Base-by-base conservation (phyloP, 2,888 invertebrate species). In the Yponomeuta plumbellus region DNA sequence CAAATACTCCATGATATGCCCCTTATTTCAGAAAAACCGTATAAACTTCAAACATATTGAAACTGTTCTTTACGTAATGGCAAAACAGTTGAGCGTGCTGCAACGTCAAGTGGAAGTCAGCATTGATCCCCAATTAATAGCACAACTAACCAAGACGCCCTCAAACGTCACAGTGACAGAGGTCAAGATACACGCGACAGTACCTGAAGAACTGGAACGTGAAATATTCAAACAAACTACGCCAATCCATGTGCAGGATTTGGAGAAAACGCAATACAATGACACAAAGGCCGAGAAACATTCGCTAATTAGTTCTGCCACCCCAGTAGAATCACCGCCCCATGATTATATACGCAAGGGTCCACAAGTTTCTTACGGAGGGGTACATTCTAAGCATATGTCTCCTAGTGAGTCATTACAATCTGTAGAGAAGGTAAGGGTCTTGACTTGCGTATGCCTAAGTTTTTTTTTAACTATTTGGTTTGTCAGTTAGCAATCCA, bases 11-110 rank as follows among this genome's bases (percentile, higher is more conserved):
- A 52, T 17, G 17, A 17, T 3, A 17, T 52, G 3, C 17, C 5
- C 5, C 44, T 13, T 13, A 17, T 52, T 52, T 52, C 72, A 90
- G 89, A 70, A 61, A 17, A 88, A 88, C 69, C 68, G 74, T 1
- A 84, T 90, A 11, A 80, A 90, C 70, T 87, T 88, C 68, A 88
- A 86, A 72, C 76, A 85, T 23, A 74, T 90, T 66, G 85, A 88
- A 71, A 79, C 85, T 0, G 71, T 89, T 67, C 74, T 90, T 17
- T 80, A 76, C 66, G 75, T 90, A 17, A 71, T 90, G 22, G 90
- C 90, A 63, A 80, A 81, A 72, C 88, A 88, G 73, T 68, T 88
- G 56, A 74, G 85, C 69, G 63, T 90, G 23, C 75, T 88, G 69
- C 83, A 86, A 66, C 80, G 88, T 69, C 80, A 75, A 26, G 86